Conservation (phyloP, 2,888 invertebrate genomes). For the Pandemis cinnamomeana region DNA sequence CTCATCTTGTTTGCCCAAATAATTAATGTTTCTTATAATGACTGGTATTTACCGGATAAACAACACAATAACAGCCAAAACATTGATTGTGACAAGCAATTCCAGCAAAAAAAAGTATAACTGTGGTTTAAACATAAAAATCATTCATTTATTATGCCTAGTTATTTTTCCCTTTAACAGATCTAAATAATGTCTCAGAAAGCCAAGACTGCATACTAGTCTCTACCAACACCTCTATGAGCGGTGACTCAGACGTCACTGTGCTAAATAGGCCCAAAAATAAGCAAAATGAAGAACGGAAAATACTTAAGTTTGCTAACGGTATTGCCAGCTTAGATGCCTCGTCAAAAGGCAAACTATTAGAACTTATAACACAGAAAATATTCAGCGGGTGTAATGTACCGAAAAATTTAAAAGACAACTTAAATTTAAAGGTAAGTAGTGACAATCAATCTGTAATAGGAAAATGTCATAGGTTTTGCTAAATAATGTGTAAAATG, state of each 20-base stretch:
- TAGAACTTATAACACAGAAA: conserved; percentile 66
- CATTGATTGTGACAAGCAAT: not conserved
- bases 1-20: too few species aligned
- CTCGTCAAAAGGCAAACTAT: conserved; percentile 62
- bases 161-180: conserved; percentile 48
- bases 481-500: too few species aligned
- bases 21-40: too few species aligned
- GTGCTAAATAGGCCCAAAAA: conserved; percentile 53
- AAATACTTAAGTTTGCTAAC: conserved; percentile 60
- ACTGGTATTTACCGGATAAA: too few species aligned
- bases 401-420: conserved; percentile 48
- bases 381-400: conserved; percentile 67
- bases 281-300: conserved; percentile 45
- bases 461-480: too few species aligned
- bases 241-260: conserved; percentile 73
- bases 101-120: not conserved
- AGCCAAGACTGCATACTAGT: conserved; percentile 58
- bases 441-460: not conserved
- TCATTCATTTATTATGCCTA: conserved; percentile 4
- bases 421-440: conserved; percentile 54
- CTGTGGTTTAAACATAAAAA: not conserved
- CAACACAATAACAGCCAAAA: not conserved
- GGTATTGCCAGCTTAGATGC: conserved; percentile 65
- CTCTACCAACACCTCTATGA: conserved; percentile 60
- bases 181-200: conserved; percentile 59